A percentile compares a stretch with the other conserved stretches of the same genome.
These are phyloP conservation scores for Eptesicus fuscus DNA, from an alignment of 2,113 vertebrate species.

Conservation along the genomic window DNA sequence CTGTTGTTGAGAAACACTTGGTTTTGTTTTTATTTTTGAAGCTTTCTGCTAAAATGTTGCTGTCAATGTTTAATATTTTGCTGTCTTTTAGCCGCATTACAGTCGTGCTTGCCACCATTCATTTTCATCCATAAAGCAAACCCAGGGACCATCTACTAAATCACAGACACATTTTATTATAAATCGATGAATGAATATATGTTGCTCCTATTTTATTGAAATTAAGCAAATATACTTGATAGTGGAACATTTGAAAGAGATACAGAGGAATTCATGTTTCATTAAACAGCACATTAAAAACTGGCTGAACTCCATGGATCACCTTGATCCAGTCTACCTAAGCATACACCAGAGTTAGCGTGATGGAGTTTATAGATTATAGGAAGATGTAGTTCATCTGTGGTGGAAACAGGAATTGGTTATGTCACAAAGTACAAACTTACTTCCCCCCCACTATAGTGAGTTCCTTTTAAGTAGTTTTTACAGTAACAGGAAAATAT, in stretches of 20 bases:
- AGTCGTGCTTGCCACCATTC: not conserved
- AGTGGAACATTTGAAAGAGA: conserved; percentile 55
- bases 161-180: conserved; percentile 8
- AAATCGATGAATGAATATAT: not conserved
- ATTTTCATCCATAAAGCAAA: not conserved
- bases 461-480: conserved; percentile 7
- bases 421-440: not conserved
- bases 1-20: not conserved
- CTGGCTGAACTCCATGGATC: conserved; percentile 12
- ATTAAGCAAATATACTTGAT: conserved; percentile 77
- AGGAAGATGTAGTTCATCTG: not conserved
- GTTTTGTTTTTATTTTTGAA: conserved; percentile 3
- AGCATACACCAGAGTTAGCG: conserved; percentile 55
- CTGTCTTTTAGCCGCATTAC: not conserved
- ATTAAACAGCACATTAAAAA: conserved; percentile 68
- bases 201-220: conserved; percentile 73
- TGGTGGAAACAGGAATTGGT: not conserved
- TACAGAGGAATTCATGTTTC: conserved; percentile 63
- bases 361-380: conserved; percentile 36
- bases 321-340: not conserved
- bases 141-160: not conserved
- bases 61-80: not conserved
- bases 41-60: not conserved
- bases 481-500: not conserved
- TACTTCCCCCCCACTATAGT: fast-evolving